Base-by-base conservation (phyloP, 2,113 vertebrate species). In the Acrocephalus kingi region DNA sequence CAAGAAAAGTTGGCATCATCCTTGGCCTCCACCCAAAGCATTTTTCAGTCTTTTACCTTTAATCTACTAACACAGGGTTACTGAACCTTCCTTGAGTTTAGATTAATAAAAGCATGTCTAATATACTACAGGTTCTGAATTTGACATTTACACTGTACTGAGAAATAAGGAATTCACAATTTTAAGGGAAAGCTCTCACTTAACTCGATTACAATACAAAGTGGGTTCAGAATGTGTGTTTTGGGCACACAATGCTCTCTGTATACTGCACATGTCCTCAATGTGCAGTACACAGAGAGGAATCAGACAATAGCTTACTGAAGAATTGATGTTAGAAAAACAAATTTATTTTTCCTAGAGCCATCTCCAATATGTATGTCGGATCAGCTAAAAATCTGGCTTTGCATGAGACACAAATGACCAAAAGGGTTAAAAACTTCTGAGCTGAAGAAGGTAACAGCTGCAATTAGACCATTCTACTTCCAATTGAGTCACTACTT, bases 301-400 rank as follows among this genome's bases (percentile, higher is more conserved):
- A 88, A 27, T 48, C 15, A 66, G 37, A 13, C n/a, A 67, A 63
- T 5, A 13, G 3, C 13, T 48, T 28, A 37, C 3, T 15, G 21
- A 66, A 61, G 11, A 66, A 66, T 0, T 52, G 10, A 79, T 18
- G 11, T 25, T 12, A 71, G 30, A 69, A 49, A 73, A 84, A 15
- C 4, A 0, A 18, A 13, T 33, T 22, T 0, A 8, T 63, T 69
- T 39, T 54, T 39, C 3, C 27, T 43, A 25, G 9, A 66, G 66
- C 21, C n/a, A 39, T 23, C 17, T 86, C 16, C 41, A 74, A 11
- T 3, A 37, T 0, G 0, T 39, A 25, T 18, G 20, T 19, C 1
- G 0, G 9, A 48, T 20, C 7, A 27, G 21, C 9, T 35, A 55
- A 35, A 84, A 25, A 18, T 30, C 1, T 46, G 8, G 22, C 11